Evolutionary conservation across 2,113 vertebrate species (phyloP).

Genomic region (Chloroceryle aenea): DNA sequence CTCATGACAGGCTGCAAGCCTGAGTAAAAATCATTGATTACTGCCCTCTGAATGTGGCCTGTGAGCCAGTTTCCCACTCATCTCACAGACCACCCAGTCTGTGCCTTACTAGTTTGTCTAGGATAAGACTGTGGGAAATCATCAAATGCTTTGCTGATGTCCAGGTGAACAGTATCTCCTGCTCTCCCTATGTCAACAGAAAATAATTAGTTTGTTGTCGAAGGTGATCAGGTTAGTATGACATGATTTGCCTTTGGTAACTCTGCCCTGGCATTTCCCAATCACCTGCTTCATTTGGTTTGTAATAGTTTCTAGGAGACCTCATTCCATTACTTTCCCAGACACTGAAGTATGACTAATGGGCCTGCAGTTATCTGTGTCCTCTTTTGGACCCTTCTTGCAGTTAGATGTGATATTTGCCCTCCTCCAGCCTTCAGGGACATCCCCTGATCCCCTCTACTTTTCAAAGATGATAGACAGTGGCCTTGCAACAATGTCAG

Average conservation of each 20-base stretch:
- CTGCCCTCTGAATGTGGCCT: not conserved
- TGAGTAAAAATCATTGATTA: not conserved
- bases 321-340: not conserved
- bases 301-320: not conserved
- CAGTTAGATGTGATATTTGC: not conserved
- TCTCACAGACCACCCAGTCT: not conserved
- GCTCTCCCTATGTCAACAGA: not conserved
- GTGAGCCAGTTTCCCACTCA: not conserved
- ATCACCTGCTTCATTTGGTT: not conserved
- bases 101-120: not conserved
- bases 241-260: not conserved
- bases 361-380: not conserved
- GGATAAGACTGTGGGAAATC: not conserved
- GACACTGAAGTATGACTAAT: not conserved
- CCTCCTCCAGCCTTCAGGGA: not conserved
- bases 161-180: not conserved
- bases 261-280: not conserved
- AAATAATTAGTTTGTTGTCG: not conserved
- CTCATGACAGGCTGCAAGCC: not conserved
- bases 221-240: not conserved
- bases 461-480: not conserved
- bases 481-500: not conserved
- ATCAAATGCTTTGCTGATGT: not conserved
- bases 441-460: not conserved
- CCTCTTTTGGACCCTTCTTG: not conserved